A percentile compares a stretch with the other conserved stretches of the same genome.
phyloP scores from a whole-genome alignment of 2,797 vertebrate genomes.

The Lutjanus campechanus region DNA sequence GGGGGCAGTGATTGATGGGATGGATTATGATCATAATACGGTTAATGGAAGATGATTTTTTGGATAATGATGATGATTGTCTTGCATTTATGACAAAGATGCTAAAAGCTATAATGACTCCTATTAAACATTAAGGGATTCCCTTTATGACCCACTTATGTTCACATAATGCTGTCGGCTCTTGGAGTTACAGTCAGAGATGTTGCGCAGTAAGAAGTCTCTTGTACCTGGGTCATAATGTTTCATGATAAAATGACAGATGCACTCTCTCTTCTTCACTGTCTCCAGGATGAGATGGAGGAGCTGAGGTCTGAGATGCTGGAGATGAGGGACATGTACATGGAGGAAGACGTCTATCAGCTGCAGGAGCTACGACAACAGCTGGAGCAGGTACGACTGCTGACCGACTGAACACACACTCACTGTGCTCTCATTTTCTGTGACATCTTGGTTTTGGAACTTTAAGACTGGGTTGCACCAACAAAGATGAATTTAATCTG shows the following conservation, averaged over 20 bases:
- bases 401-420: not conserved
- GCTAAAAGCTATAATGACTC: constrained; percentile 1
- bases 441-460: not conserved
- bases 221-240: not conserved
- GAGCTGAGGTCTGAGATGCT: constrained; percentile 98
- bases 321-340: constrained; percentile 98
- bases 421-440: not conserved
- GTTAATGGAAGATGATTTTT: constrained; percentile 32
- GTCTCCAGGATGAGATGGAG: constrained; percentile 94
- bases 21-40: not conserved
- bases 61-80: constrained; percentile 16
- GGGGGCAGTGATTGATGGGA: constrained; percentile 23
- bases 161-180: constrained; percentile 5
- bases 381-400: constrained; percentile 88
- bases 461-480: too few relatives aligned
- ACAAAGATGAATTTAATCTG: too few relatives aligned
- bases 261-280: not conserved
- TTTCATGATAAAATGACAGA: constrained; percentile 10
- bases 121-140: constrained; percentile 16
- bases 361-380: constrained; percentile 97
- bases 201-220: not conserved
- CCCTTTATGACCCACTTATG: constrained; percentile 13
- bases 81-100: constrained; percentile 21
- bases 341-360: constrained; percentile 99
- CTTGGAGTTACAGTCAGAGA: constrained; percentile 6